Base-by-base conservation (phyloP, 1,140 invertebrate species). In the Lepidurus arcticus region DNA sequence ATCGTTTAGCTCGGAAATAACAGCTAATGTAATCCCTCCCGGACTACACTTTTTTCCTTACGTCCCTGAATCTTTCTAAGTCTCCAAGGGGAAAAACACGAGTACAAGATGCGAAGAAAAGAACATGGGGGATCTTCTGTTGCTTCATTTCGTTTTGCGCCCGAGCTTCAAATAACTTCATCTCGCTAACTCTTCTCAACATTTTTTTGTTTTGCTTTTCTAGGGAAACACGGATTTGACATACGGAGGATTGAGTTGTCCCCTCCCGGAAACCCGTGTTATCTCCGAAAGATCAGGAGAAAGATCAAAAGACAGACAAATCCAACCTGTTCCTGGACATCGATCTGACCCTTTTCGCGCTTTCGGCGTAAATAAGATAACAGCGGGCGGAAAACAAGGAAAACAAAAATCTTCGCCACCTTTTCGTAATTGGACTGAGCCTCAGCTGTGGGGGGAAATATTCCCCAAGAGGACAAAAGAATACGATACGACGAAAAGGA, bases 221-320 rank as follows among this genome's bases (percentile, higher is more conserved):
- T 13, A 65, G 53, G 53, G 53, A 65, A 65, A 65, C 53, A 65
- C 53, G 53, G n/a, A 65, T 65, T 65, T 65, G 53, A 65, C 53
- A 65, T 65, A 16, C 53, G 13, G 53, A 65, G 1, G 53, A 13
- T 65, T 65, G 53, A 65, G 53, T 65, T 21, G 13, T 16, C 16
- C 53, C 16, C 13, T 21, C 53, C 21, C 53, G 6, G 16, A n/a
- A n/a, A 65, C 53, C 53, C 53, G 16, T 7, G 10, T n/a, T n/a
- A 1, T 65, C 53, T 65, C 21, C 53, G 16, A 65, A 65, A 65
- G 53, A 65, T n/a, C 53, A 65, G 16, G 21, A 16, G 9, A 65
- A 65, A 65, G 13, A 65, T 65, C n/a, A 65, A 3, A 65, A 65
- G 53, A 65, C 21, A 34, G 34, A 34, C 4, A 13, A 65, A 16